Base-by-base conservation (phyloP, 1,140 invertebrate species). In the Tigriopus japonicus region DNA sequence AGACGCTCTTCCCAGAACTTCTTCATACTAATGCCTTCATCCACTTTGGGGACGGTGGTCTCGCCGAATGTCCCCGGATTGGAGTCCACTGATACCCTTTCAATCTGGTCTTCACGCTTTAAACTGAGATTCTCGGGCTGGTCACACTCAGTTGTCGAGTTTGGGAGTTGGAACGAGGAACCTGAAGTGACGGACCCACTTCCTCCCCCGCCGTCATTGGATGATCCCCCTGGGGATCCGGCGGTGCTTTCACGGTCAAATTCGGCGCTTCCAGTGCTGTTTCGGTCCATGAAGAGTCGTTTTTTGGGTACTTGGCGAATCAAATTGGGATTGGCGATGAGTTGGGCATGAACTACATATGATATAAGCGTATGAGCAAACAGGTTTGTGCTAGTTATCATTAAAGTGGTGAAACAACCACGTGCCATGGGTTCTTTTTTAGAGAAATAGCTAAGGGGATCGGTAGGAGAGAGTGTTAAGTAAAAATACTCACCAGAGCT, bases 401-500 rank as follows among this genome's bases (percentile, higher is more conserved):
- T 3, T 35, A 5, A 5, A 9, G 28, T 35, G 28, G 28, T 35
- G 3, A 35, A 24, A 24, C 28, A 35, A 35, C 28, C 28, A 35
- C 28, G 28, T 35, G 28, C 28, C 28, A 35, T 35, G 28, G 28
- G 28, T 35, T 35, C 28, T 35, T 35, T 35, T 35, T 35, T 35
- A 35, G 9, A 35, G 9, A 3, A 35, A 35, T 5, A 3, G 9
- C 28, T 5, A 35, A 5, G 28, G 28, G 9, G 3, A 35, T 35
- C 28, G n/a, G n/a, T n/a, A n/a, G n/a, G n/a, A n/a, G n/a, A n/a
- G n/a, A 35, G 3, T 35, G 28, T 9, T 35, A 35, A 35, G 28
- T 9, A 35, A 45, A 60, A 60, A 24, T 54, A 56, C 49, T 56
- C 23, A 61, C 59, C 59, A 54, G 59, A 61, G 21, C 49, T 53